Conservation (phyloP, 2,113 vertebrate species). For the Synodontis membranacea region DNA sequence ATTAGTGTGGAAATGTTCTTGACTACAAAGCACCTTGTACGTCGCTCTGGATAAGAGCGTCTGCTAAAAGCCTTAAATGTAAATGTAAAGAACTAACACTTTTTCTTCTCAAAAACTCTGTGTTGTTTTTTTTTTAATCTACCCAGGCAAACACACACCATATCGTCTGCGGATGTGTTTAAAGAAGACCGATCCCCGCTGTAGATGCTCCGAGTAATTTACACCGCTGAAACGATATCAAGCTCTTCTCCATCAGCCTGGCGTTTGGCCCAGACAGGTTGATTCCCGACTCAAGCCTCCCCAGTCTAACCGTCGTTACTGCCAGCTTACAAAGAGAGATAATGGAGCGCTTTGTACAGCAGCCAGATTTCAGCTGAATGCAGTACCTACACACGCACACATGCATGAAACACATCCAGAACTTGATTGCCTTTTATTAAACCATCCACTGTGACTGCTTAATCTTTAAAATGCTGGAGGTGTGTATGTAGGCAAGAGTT, state of each 20-base stretch:
- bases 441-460: constrained; percentile 35
- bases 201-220: constrained; percentile 31
- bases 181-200: not conserved
- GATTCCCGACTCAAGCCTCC: constrained; percentile 49
- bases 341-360: constrained; percentile 43
- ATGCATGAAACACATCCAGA: constrained; percentile 27
- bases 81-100: no score
- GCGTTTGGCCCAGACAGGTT: constrained; percentile 34
- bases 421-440: constrained; percentile 42
- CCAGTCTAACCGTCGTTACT: constrained; percentile 43
- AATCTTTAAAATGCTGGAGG: constrained; percentile 49
- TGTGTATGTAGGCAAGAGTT: constrained; percentile 42
- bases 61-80: no score
- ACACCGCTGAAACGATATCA: constrained; percentile 18
- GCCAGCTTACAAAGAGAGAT: constrained; percentile 45
- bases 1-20: no score
- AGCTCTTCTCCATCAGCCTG: constrained; percentile 26
- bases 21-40: no score
- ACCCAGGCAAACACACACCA: not conserved
- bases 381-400: constrained; percentile 18
- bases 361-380: constrained; percentile 50
- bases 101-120: not conserved
- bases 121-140: constrained; percentile 1
- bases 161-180: not conserved
- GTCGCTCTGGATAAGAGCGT: no score